A percentile compares a stretch with the other conserved stretches of the same genome.
Evolutionary conservation across 1,140 invertebrate genomes (phyloP).

Genomic region (Proales similis): DNA sequence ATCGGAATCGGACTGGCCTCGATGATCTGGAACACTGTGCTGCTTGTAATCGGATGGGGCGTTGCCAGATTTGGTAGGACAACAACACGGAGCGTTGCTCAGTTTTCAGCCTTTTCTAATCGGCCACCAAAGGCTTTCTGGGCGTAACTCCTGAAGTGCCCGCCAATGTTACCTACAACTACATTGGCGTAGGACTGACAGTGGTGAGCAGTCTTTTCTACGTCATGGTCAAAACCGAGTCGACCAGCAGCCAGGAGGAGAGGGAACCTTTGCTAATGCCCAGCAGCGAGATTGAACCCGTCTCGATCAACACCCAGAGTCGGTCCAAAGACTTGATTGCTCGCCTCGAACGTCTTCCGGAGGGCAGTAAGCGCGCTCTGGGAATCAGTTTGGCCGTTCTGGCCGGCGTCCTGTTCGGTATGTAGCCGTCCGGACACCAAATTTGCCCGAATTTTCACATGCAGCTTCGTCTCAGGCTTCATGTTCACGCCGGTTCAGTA

Average conservation of each 20-base stretch:
- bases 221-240: slow-evolving; percentile 40
- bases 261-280: slow-evolving; percentile 37
- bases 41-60: slow-evolving; percentile 49
- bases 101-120: slow-evolving; percentile 18
- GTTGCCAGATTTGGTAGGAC: slow-evolving; percentile 49
- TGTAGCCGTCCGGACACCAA: too few relatives aligned
- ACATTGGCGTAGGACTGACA: slow-evolving; percentile 48
- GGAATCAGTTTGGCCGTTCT: slow-evolving; percentile 42
- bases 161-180: slow-evolving; percentile 45
- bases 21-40: slow-evolving; percentile 43
- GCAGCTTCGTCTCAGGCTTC: too few relatives aligned
- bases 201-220: slow-evolving; percentile 41
- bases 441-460: too few relatives aligned
- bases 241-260: slow-evolving; percentile 38
- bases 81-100: too few relatives aligned
- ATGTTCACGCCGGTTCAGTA: slow-evolving; percentile 52
- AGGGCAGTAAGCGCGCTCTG: not conserved
- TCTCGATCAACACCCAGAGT: not conserved
- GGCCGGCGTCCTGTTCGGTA: slow-evolving; percentile 53
- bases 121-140: slow-evolving; percentile 51
- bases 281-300: not conserved
- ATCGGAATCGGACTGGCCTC: slow-evolving; percentile 44
- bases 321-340: not conserved
- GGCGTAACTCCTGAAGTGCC: slow-evolving; percentile 45
- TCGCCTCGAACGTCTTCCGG: not conserved